phyloP scores from a whole-genome alignment of 2,797 vertebrate genomes.

The Ibycter americanus region DNA sequence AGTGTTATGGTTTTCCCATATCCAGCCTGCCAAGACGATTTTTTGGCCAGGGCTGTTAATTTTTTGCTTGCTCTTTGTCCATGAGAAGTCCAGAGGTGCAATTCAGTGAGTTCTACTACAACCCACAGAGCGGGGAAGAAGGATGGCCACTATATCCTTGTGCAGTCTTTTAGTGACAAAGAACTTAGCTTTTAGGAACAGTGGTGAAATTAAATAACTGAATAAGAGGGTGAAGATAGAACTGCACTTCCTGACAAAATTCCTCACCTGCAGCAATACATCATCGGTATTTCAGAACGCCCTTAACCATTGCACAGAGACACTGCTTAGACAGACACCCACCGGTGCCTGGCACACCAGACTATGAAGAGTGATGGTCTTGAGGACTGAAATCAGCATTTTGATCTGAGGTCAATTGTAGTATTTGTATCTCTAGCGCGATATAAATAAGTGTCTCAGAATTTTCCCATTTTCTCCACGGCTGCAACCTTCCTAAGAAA shows the following conservation, averaged over 20 bases:
- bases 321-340: not conserved
- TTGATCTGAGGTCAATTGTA: not conserved
- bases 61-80: not conserved
- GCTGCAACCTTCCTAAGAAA: not conserved
- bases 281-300: not conserved
- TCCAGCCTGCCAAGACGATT: not conserved
- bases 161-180: not conserved
- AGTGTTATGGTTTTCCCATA: not conserved
- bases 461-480: not conserved
- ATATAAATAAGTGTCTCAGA: not conserved
- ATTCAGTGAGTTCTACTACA: not conserved
- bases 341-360: not conserved
- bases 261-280: not conserved
- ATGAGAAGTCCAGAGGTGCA: not conserved
- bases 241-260: not conserved
- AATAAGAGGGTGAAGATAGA: not conserved
- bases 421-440: not conserved
- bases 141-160: not conserved
- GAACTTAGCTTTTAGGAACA: not conserved
- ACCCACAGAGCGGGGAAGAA: not conserved
- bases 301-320: not conserved
- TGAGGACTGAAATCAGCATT: not conserved
- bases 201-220: not conserved
- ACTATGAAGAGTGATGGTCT: not conserved
- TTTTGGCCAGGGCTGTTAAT: not conserved